Conservation (phyloP, 2,888 invertebrate genomes). For the Sesamia inferens region DNA sequence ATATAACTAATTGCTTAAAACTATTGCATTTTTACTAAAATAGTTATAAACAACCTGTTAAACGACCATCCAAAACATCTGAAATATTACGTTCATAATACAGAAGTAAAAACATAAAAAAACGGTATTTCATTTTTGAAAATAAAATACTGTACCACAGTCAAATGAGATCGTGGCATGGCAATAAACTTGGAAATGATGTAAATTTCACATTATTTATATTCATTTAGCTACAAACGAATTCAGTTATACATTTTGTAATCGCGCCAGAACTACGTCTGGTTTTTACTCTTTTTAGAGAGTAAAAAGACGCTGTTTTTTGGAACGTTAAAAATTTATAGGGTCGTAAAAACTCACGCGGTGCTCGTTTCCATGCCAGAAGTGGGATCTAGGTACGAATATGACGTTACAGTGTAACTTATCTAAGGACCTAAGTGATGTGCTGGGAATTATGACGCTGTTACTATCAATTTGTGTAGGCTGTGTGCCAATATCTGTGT, state of each 20-base stretch:
- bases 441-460: conserved; percentile 58
- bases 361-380: conserved; percentile 77
- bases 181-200: conserved; percentile 51
- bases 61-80: conserved; percentile 10
- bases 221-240: conserved; percentile 62
- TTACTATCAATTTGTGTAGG: conserved; percentile 32
- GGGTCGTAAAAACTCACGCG: conserved; percentile 83
- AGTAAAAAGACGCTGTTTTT: conserved; percentile 81
- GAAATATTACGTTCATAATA: neutral
- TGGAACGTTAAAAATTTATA: conserved; percentile 87
- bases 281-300: conserved; percentile 73
- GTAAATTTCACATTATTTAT: conserved; percentile 61
- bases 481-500: conserved; percentile 10
- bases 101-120: conserved; percentile 39
- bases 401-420: conserved; percentile 79
- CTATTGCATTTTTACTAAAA: neutral
- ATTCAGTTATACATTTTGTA: conserved; percentile 67
- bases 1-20: neutral
- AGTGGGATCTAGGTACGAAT: conserved; percentile 75
- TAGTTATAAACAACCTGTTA: neutral
- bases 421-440: conserved; percentile 66
- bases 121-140: conserved; percentile 35
- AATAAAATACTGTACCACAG: conserved; percentile 19
- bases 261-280: conserved; percentile 70
- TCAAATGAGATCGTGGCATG: conserved; percentile 32